phyloP scores from a whole-genome alignment of 2,888 invertebrate species.

The Torymus tubicola region DNA sequence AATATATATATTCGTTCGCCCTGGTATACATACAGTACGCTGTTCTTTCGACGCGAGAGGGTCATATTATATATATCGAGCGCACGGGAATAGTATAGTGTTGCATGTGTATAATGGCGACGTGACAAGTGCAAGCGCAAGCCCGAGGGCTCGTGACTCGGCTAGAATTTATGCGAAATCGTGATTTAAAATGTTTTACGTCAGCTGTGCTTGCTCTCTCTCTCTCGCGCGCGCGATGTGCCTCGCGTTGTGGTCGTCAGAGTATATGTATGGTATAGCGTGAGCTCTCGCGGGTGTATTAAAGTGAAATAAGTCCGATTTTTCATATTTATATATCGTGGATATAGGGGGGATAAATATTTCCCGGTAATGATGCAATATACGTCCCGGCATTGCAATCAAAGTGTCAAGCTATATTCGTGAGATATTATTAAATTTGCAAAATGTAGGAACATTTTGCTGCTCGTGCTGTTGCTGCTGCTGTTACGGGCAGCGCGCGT shows the following conservation, averaged over 20 bases:
- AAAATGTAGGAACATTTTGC: too few relatives aligned
- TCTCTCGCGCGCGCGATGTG: background rate
- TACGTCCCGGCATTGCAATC: background rate
- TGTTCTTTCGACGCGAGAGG: too few relatives aligned
- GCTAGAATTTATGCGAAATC: slow-evolving; percentile 38
- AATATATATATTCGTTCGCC: too few relatives aligned
- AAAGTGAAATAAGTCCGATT: slow-evolving; percentile 1
- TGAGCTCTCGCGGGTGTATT: background rate
- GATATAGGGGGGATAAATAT: slow-evolving; percentile 5
- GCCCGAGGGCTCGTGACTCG: slow-evolving; percentile 25
- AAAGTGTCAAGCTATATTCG: slow-evolving; percentile 10
- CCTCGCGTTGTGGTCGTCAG: background rate
- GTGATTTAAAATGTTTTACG: slow-evolving; percentile 36
- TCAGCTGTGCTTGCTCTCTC: too few relatives aligned
- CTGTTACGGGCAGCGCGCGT: too few relatives aligned
- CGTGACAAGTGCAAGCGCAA: slow-evolving; percentile 23
- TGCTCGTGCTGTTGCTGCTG: too few relatives aligned
- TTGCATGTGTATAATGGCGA: slow-evolving; percentile 19
- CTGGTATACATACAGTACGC: too few relatives aligned
- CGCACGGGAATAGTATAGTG: background rate
- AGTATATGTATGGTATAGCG: background rate
- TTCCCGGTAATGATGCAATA: background rate
- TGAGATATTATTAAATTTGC: background rate
- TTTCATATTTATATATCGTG: slow-evolving; percentile 5
- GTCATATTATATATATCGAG: background rate